Percentiles rank a stretch among this genome's conserved stretches.
These are phyloP conservation scores for Ernsta delagoae DNA, from an alignment of 2,888 invertebrate species.

Conservation along the genomic window DNA sequence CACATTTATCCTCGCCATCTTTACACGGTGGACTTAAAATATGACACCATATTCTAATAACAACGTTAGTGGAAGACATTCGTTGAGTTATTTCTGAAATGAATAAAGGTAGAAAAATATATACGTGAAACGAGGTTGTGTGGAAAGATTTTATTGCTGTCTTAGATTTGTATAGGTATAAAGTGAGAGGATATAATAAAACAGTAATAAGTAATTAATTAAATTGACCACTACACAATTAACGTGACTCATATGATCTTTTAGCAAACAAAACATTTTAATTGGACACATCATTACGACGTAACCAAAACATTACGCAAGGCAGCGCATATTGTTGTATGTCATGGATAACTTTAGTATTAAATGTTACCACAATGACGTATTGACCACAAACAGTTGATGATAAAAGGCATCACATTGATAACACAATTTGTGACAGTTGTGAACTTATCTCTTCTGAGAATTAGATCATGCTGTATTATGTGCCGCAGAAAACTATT, in stretches of 20 bases:
- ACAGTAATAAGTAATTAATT: background rate
- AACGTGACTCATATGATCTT: background rate
- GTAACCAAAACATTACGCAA: constrained; percentile 14
- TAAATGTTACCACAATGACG: constrained; percentile 8
- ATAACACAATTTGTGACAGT: background rate
- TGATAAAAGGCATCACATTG: constrained; percentile 3
- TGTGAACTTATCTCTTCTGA: constrained; percentile 5
- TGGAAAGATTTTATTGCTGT: background rate
- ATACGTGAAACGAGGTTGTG: background rate
- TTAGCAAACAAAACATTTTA: constrained; percentile 5
- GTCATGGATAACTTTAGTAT: constrained; percentile 4
- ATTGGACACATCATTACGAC: background rate
- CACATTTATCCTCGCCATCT: constrained; percentile 49
- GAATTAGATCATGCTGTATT: constrained; percentile 1
- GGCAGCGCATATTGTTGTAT: background rate
- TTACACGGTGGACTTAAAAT: constrained; percentile 51
- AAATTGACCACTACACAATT: background rate
- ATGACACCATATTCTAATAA: constrained; percentile 80
- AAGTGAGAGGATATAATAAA: background rate
- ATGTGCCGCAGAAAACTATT: background rate
- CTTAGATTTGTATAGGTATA: too few relatives aligned
- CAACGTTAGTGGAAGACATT: constrained; percentile 77
- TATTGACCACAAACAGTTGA: constrained; percentile 1
- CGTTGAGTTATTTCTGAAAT: constrained; percentile 75
- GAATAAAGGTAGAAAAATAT: background rate